Evolutionary conservation across 1,140 invertebrate genomes (phyloP).

Genomic region (Hylaeus volcanicus): DNA sequence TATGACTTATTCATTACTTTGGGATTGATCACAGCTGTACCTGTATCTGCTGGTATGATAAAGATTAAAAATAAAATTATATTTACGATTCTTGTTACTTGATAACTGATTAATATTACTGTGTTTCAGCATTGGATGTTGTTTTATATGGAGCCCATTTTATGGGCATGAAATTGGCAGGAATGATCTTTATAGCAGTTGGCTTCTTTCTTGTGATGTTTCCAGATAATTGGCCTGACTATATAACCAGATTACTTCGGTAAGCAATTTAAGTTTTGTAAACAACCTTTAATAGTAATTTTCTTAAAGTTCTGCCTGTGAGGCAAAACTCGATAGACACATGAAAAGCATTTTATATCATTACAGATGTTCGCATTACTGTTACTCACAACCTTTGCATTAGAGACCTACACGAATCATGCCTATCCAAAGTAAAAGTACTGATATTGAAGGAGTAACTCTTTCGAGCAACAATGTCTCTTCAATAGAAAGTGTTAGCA

Average conservation of each 20-base stretch:
- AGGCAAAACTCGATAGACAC: no score
- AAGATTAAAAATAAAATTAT: not conserved
- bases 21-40: conserved; percentile 94
- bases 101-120: not conserved
- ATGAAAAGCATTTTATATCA: no score
- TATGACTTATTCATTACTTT: conserved; percentile 96
- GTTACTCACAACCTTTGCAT: no score
- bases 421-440: no score
- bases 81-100: not conserved
- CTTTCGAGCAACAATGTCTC: no score
- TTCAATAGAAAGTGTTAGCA: no score
- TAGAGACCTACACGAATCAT: no score
- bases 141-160: conserved; percentile 92
- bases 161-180: conserved; percentile 96
- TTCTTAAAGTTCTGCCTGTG: no score
- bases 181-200: conserved; percentile 93
- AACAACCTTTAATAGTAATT: no score
- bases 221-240: conserved; percentile 97
- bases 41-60: conserved; percentile 91
- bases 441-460: no score
- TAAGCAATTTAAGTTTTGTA: conserved; percentile 78
- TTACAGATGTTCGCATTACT: no score
- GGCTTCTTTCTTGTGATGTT: conserved; percentile 97
- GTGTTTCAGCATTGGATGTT: conserved; percentile 90
- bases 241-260: conserved; percentile 93